Evolutionary conservation across 2,888 invertebrate species (phyloP).

Genomic region (Argyresthia albistria): DNA sequence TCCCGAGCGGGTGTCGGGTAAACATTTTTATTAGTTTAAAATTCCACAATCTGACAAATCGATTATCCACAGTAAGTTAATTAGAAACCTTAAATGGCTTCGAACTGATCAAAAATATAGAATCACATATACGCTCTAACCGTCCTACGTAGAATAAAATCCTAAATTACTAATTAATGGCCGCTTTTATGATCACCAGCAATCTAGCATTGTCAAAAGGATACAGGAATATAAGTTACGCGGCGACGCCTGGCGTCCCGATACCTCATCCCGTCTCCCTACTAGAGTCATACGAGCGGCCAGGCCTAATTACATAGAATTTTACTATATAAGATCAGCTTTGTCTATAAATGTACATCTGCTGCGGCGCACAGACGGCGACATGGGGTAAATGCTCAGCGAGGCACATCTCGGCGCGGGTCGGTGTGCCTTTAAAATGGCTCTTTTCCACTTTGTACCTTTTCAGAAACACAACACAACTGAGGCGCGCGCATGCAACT

Average conservation of each 20-base stretch:
- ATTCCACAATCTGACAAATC: conserved; percentile 62
- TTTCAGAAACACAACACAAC: conserved; percentile 91
- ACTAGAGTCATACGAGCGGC: no score
- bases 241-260: no score
- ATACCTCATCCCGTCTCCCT: no score
- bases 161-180: conserved; percentile 33
- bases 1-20: conserved; percentile 42
- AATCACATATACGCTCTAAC: conserved; percentile 54
- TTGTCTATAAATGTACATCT: no score
- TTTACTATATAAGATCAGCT: no score
- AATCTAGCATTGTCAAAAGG: no score
- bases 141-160: conserved; percentile 43
- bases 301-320: no score
- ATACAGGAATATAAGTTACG: no score
- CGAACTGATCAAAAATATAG: conserved; percentile 53
- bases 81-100: conserved; percentile 33
- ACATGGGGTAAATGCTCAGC: conserved; percentile 50
- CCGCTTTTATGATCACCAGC: no score
- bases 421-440: conserved; percentile 92
- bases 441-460: conserved; percentile 88
- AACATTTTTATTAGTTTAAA: conserved; percentile 61
- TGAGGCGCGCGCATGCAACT: conserved; percentile 51
- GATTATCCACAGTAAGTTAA: conserved; percentile 58
- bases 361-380: conserved; percentile 22
- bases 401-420: conserved; percentile 54